Percentiles rank a stretch among this genome's conserved stretches.
phyloP scores from a whole-genome alignment of 2,797 vertebrate genomes.

The Brachyrhaphis roseni region DNA sequence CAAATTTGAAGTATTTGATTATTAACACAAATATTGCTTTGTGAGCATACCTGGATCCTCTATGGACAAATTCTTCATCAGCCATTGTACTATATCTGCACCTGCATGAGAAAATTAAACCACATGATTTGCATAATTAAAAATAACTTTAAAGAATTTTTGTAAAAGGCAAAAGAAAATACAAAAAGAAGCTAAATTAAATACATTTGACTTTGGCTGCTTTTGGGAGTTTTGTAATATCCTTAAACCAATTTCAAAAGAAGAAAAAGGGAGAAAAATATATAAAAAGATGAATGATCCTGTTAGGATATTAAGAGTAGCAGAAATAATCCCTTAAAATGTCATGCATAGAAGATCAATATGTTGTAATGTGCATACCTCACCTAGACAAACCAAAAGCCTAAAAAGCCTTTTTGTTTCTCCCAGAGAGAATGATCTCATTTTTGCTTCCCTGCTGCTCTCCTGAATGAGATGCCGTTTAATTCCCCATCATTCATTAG shows the following conservation, averaged over 20 bases:
- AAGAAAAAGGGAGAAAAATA: not conserved
- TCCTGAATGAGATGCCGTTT: constrained; percentile 38
- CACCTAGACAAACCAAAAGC: not conserved
- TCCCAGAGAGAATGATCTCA: constrained; percentile 20
- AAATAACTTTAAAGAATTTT: not conserved
- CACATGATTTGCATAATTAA: not conserved
- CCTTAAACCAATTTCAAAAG: not conserved
- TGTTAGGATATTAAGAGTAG: not conserved
- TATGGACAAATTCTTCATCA: constrained; percentile 93
- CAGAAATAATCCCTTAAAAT: not conserved
- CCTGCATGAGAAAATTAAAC: constrained; percentile 74
- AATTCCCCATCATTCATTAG: constrained; percentile 70
- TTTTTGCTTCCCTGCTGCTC: constrained; percentile 25
- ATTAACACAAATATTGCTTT: not conserved
- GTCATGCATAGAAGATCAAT: not conserved
- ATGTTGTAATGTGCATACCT: not conserved
- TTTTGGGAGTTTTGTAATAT: not conserved
- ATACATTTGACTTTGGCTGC: not conserved
- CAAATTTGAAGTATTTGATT: not conserved
- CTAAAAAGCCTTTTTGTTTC: constrained; percentile 10
- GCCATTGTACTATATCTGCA: constrained; percentile 95
- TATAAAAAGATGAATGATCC: not conserved
- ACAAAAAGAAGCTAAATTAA: not conserved
- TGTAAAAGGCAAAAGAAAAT: not conserved
- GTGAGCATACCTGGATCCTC: constrained; percentile 90